Percentiles rank a stretch among this genome's conserved stretches.
Conservation (phyloP, 2,888 invertebrate genomes). For the Altica lythri region DNA sequence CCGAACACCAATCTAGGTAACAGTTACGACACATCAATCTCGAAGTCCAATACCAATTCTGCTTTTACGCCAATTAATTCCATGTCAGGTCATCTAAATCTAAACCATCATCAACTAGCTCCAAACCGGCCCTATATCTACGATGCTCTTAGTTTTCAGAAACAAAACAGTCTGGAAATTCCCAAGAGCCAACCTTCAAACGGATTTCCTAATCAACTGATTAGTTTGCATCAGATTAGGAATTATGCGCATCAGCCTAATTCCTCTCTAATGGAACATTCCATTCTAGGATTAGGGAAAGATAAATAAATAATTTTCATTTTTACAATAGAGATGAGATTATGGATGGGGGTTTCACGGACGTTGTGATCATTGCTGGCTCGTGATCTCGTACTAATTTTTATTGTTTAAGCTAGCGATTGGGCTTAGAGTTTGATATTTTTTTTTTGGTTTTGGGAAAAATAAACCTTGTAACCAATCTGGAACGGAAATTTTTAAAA, state of each 20-base stretch:
- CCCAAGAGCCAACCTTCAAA: conserved; percentile 64
- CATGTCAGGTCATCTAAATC: conserved; percentile 73
- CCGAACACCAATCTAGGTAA: conserved; percentile 55
- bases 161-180: conserved; percentile 62
- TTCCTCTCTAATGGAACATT: conserved; percentile 66
- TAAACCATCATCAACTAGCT: conserved; percentile 72
- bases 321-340: background rate
- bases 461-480: conserved; percentile 10
- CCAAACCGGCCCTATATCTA: conserved; percentile 83
- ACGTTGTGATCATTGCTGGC: conserved; percentile 31
- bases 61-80: conserved; percentile 95
- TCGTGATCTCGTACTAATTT: conserved; percentile 38
- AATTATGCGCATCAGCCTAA: conserved; percentile 94
- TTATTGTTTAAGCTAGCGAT: conserved; percentile 32
- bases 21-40: conserved; percentile 60
- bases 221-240: conserved; percentile 94
- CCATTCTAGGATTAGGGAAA: conserved; percentile 55
- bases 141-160: conserved; percentile 90
- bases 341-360: conserved; percentile 24
- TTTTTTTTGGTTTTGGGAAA: conserved; percentile 14
- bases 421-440: conserved; percentile 19
- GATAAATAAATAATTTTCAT: conserved; percentile 52
- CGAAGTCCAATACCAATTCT: conserved; percentile 67
- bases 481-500: conserved; percentile 5
- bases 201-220: conserved; percentile 88